Percentiles rank a stretch among this genome's conserved stretches.
These are phyloP conservation scores for Hyposmocoma kahamanoa DNA, from an alignment of 1,140 invertebrate genomes.

Conservation along the genomic window DNA sequence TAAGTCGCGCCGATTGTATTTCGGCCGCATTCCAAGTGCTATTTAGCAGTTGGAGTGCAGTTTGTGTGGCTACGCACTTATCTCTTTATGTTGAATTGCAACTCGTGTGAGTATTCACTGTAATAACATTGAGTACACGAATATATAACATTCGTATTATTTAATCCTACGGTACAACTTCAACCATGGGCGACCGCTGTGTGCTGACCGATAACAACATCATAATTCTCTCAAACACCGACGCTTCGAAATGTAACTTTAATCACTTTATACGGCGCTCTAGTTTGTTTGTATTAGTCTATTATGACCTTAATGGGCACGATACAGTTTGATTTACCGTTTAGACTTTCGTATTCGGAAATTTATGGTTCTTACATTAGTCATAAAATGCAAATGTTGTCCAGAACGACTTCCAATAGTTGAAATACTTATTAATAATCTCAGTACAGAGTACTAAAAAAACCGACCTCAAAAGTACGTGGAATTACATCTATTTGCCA, in stretches of 20 bases:
- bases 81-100: too few relatives aligned
- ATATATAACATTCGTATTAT: conserved; percentile 21
- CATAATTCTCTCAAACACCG: conserved; percentile 45
- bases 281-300: conserved; percentile 38
- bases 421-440: too few relatives aligned
- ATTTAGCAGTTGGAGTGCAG: too few relatives aligned
- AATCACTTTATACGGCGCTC: conserved; percentile 54
- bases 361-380: background rate
- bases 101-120: too few relatives aligned
- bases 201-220: conserved; percentile 43
- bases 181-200: conserved; percentile 10
- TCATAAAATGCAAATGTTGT: conserved; percentile 3
- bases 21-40: too few relatives aligned
- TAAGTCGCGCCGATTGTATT: too few relatives aligned
- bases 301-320: conserved; percentile 30
- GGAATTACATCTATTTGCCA: too few relatives aligned
- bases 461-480: too few relatives aligned
- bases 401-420: background rate
- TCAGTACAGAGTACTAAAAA: too few relatives aligned
- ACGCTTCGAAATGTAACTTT: conserved; percentile 57
- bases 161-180: too few relatives aligned
- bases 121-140: too few relatives aligned
- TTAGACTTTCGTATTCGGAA: conserved; percentile 3
- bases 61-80: too few relatives aligned
- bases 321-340: conserved; percentile 32